phyloP scores from a whole-genome alignment of 2,113 vertebrate species.

The Scophthalmus maximus region DNA sequence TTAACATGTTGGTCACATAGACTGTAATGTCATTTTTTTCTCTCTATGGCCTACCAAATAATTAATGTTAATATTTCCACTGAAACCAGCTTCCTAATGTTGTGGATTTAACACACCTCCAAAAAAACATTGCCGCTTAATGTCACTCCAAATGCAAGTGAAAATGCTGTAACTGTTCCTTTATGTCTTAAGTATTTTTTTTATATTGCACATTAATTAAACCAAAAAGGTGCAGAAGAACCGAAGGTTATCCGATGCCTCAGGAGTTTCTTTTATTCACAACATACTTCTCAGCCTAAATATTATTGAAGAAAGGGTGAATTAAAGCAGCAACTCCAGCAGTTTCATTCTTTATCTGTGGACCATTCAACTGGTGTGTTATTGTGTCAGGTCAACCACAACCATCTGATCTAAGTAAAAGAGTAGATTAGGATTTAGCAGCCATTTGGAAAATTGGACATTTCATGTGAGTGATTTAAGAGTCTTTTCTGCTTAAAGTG shows the following conservation, averaged over 20 bases:
- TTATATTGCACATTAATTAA: background rate
- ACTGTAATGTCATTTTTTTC: slow-evolving; percentile 23
- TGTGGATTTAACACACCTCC: slow-evolving; percentile 14
- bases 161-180: slow-evolving; percentile 4
- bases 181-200: slow-evolving; percentile 35
- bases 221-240: background rate
- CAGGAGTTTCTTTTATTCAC: background rate
- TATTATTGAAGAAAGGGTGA: background rate
- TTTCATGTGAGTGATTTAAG: slow-evolving; percentile 37
- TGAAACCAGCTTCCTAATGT: slow-evolving; percentile 27
- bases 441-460: slow-evolving; percentile 57
- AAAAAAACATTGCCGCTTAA: slow-evolving; percentile 22
- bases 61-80: slow-evolving; percentile 9
- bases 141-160: slow-evolving; percentile 20
- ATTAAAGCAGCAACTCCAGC: slow-evolving; percentile 8
- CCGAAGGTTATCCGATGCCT: background rate
- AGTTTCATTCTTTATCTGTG: slow-evolving; percentile 14
- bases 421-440: slow-evolving; percentile 48
- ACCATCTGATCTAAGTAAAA: slow-evolving; percentile 18
- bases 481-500: slow-evolving; percentile 26
- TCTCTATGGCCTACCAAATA: background rate
- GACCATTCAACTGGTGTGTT: background rate
- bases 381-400: slow-evolving; percentile 12
- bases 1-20: slow-evolving; percentile 9
- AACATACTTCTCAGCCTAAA: slow-evolving; percentile 1